phyloP scores from a whole-genome alignment of 2,888 invertebrate species.

The Ochlodes sylvanus region DNA sequence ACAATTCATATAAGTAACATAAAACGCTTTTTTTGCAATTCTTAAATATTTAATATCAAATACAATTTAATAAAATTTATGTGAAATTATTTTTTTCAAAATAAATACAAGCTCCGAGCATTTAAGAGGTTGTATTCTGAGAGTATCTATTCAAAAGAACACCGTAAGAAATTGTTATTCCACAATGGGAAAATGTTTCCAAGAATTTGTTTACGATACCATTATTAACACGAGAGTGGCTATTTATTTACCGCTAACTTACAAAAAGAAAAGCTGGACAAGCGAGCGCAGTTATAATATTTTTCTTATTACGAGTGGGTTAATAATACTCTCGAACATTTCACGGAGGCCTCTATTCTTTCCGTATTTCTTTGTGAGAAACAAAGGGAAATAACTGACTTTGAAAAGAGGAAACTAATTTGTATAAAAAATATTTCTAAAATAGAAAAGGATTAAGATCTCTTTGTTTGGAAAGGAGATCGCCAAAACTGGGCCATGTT shows the following conservation, averaged over 20 bases:
- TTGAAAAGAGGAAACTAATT: not conserved
- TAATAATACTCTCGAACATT: constrained; percentile 21
- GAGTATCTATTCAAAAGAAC: not conserved
- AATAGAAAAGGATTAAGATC: not conserved
- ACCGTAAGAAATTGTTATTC: constrained; percentile 8
- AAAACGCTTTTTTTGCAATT: too few relatives aligned
- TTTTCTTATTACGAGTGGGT: constrained; percentile 16
- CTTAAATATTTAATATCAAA: too few relatives aligned
- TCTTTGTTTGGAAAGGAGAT: not conserved
- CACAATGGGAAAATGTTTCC: constrained; percentile 3
- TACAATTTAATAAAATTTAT: too few relatives aligned
- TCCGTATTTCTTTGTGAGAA: not conserved
- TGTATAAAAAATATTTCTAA: constrained; percentile 2
- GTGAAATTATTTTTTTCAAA: too few relatives aligned
- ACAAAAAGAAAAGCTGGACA: constrained; percentile 5
- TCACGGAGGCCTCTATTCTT: constrained; percentile 11
- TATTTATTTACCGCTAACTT: constrained; percentile 4
- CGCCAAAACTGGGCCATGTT: too few relatives aligned
- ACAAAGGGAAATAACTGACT: not conserved
- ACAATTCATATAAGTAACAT: too few relatives aligned
- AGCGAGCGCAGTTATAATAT: constrained; percentile 14
- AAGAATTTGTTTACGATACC: not conserved
- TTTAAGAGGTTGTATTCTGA: too few relatives aligned
- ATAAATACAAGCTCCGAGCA: too few relatives aligned
- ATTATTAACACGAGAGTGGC: constrained; percentile 2